A percentile compares a stretch with the other conserved stretches of the same genome.
phyloP scores from a whole-genome alignment of 2,888 invertebrate species.

The Hydroisotoma schaefferi region DNA sequence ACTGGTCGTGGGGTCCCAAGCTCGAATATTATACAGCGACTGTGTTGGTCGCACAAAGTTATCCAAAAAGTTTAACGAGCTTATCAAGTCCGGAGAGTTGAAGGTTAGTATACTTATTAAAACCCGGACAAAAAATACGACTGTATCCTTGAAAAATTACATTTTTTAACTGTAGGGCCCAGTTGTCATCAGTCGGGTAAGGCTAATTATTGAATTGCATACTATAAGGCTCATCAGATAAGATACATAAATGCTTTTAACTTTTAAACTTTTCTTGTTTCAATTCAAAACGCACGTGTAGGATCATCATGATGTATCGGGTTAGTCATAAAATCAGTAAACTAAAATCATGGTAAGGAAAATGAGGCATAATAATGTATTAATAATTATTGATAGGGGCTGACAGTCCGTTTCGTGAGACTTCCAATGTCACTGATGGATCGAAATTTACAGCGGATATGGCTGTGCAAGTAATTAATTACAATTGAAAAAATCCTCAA shows the following conservation, averaged over 20 bases:
- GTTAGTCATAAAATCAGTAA: no score
- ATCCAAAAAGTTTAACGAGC: slow-evolving; percentile 59
- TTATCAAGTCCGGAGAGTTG: slow-evolving; percentile 54
- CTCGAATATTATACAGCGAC: slow-evolving; percentile 62
- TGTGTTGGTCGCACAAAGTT: slow-evolving; percentile 57
- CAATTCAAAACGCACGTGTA: no score
- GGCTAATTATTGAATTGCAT: no score
- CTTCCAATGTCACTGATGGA: slow-evolving; percentile 62
- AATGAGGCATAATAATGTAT: no score
- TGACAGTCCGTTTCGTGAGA: slow-evolving; percentile 62
- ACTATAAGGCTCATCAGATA: no score
- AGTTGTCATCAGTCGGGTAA: slow-evolving; percentile 59
- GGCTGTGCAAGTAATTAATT: slow-evolving; percentile 63
- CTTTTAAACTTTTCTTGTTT: no score
- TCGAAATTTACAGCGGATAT: slow-evolving; percentile 61
- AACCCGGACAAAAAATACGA: no score
- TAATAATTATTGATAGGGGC: no score
- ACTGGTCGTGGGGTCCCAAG: slow-evolving; percentile 59
- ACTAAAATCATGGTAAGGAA: background rate
- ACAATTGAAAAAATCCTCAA: no score
- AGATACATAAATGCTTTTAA: no score
- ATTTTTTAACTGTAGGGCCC: slow-evolving; percentile 52
- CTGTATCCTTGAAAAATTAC: no score
- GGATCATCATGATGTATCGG: slow-evolving; percentile 64
- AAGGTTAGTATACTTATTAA: no score